Conservation (phyloP, 2,888 invertebrate species). For the Nipponacmea schrenckii region DNA sequence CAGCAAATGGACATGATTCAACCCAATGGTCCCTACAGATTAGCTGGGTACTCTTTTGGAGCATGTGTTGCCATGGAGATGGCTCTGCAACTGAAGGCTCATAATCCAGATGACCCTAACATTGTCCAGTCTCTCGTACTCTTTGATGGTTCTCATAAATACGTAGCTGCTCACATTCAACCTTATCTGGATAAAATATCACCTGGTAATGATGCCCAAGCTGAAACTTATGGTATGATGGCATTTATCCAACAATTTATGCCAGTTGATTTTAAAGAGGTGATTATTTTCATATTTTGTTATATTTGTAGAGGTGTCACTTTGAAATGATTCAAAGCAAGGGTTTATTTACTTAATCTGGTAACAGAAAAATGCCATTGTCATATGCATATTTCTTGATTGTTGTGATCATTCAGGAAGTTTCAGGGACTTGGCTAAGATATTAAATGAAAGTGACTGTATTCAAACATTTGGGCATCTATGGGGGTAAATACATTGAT, state of each 20-base stretch:
- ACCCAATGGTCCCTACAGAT: slow-evolving; percentile 83
- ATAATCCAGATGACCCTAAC: slow-evolving; percentile 29
- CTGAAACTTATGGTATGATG: slow-evolving; percentile 55
- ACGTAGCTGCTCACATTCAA: slow-evolving; percentile 69
- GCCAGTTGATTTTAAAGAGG: slow-evolving; percentile 43
- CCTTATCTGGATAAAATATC: slow-evolving; percentile 49
- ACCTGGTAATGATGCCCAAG: slow-evolving; percentile 40
- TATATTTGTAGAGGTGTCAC: too few species aligned
- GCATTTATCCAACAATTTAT: slow-evolving; percentile 59
- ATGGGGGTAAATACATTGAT: too few species aligned
- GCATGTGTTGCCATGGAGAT: slow-evolving; percentile 95
- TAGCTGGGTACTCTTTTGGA: slow-evolving; percentile 96
- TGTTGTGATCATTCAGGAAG: too few species aligned
- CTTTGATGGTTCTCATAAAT: slow-evolving; percentile 81
- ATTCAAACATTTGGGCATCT: too few species aligned
- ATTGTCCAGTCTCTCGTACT: slow-evolving; percentile 75
- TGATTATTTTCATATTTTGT: slow-evolving; percentile 26
- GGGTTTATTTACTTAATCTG: too few species aligned
- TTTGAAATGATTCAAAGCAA: too few species aligned
- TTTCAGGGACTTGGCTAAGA: too few species aligned
- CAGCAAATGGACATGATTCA: slow-evolving; percentile 81
- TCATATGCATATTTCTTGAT: too few species aligned
- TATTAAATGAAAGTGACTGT: too few species aligned
- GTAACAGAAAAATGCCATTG: too few species aligned
- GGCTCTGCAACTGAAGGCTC: slow-evolving; percentile 81